Base-by-base conservation (phyloP, 2,888 invertebrate genomes). In the Agrochola circellaris region DNA sequence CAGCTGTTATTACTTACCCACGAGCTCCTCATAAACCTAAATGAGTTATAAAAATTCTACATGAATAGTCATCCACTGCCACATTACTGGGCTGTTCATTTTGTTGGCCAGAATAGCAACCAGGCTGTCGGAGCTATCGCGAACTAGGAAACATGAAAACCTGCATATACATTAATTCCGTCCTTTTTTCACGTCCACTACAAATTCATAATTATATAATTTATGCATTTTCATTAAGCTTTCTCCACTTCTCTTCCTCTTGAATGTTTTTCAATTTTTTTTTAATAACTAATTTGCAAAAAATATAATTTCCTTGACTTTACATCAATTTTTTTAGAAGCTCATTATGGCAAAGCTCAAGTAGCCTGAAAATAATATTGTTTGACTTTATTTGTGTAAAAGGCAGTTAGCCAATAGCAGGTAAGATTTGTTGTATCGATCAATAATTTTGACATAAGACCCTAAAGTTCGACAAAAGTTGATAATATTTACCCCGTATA, bases 201-300 rank as follows among this genome's bases (percentile, higher is more conserved):
- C 11, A 54, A 26, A 69, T 45, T 38, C 42, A 30, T 61, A 61
- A 61, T 34, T 26, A 71, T 61, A 34, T 51, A 42, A 61, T 30
- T 42, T 61, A 61, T 61, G 17, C 62, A 61, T 61, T 61, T 71
- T n/a, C 48, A 48, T 61, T 11, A 69, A 38, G 38, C 4, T 54
- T n/a, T n/a, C 54, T 54, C 54, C 54, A 11, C 23, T 54, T 54
- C 54, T 54, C 4, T 2, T 38, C n/a, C 15, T 8, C 48, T 42
- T n/a, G 20, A 48, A 64, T 64, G 7, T 66, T 66, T 48, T 8
- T 66, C n/a, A n/a, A n/a, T n/a, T n/a, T n/a, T n/a, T n/a, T n/a
- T n/a, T n/a, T n/a, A n/a, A n/a, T n/a, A n/a, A n/a, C n/a, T n/a
- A n/a, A n/a, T n/a, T n/a, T n/a, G n/a, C n/a, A n/a, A n/a, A n/a